phyloP scores from a whole-genome alignment of 2,797 vertebrate genomes.

The Pachyuromys duprasi region DNA sequence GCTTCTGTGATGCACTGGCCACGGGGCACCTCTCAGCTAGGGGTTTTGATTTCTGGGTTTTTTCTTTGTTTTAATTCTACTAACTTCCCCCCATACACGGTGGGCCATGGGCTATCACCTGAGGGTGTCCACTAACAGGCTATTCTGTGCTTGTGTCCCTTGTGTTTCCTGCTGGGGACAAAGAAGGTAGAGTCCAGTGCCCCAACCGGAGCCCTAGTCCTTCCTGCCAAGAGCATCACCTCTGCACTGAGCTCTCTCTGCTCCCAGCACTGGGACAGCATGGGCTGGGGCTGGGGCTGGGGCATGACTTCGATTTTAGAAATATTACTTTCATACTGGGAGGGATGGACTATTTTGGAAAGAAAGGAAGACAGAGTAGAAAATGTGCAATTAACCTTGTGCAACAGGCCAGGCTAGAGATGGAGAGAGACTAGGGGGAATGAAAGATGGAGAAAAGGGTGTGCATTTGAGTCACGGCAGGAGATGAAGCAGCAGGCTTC shows the following conservation, averaged over 20 bases:
- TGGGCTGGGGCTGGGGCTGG: neutral
- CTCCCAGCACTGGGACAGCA: neutral
- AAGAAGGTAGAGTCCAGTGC: neutral
- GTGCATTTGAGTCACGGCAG: neutral
- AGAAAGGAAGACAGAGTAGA: neutral
- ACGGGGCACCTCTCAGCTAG: neutral
- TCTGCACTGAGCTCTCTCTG: neutral
- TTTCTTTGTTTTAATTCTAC: neutral
- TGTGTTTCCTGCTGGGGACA: neutral
- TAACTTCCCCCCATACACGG: neutral
- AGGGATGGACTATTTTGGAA: neutral
- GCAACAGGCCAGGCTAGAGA: neutral
- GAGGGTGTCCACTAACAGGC: neutral
- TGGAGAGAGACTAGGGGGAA: neutral
- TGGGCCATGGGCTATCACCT: neutral
- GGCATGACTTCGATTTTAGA: neutral
- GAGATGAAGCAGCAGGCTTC: neutral
- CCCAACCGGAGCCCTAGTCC: neutral
- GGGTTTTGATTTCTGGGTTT: neutral
- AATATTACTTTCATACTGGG: neutral
- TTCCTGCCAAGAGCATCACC: neutral
- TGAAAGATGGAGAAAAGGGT: neutral
- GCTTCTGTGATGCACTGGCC: neutral
- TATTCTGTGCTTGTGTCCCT: neutral
- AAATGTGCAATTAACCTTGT: neutral